Conservation (phyloP, 2,797 vertebrate species). For the Spondyliosoma cantharus region DNA sequence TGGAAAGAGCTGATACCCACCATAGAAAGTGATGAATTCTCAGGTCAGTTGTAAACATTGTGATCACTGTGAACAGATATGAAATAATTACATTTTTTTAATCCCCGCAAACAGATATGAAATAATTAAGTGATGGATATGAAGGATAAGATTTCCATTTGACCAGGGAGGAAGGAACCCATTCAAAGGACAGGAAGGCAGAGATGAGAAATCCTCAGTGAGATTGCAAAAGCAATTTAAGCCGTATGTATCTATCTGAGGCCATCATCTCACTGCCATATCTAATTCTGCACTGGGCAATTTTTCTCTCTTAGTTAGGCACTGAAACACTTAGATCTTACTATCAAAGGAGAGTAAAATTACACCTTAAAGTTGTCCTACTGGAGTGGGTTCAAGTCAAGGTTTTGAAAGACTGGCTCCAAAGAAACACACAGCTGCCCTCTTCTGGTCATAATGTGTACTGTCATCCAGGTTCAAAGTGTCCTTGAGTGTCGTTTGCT, state of each 20-base stretch:
- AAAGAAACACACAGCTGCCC: constrained; percentile 41
- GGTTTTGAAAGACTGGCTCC: background rate
- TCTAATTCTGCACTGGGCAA: constrained; percentile 2
- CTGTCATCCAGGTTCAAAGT: background rate
- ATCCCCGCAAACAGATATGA: constrained; percentile 29
- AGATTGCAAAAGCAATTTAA: constrained; percentile 8
- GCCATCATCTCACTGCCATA: background rate
- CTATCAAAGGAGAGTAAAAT: background rate
- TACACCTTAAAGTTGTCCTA: too few relatives aligned
- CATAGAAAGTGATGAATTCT: constrained; percentile 21
- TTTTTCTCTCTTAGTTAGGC: background rate
- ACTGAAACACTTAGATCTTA: background rate
- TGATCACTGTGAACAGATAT: constrained; percentile 18
- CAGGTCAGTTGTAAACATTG: background rate
- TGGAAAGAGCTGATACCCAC: constrained; percentile 48
- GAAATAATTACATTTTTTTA: constrained; percentile 42
- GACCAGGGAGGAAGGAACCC: background rate
- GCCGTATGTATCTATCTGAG: background rate
- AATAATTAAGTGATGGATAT: constrained; percentile 31
- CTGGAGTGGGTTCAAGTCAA: background rate
- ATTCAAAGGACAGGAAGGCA: background rate
- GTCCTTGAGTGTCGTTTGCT: background rate
- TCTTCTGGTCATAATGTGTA: constrained; percentile 34
- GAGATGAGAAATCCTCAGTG: background rate
- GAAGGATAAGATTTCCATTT: constrained; percentile 38